Percentiles rank a stretch among this genome's conserved stretches.
phyloP scores from a whole-genome alignment of 2,113 vertebrate species.

The Sitta europaea region DNA sequence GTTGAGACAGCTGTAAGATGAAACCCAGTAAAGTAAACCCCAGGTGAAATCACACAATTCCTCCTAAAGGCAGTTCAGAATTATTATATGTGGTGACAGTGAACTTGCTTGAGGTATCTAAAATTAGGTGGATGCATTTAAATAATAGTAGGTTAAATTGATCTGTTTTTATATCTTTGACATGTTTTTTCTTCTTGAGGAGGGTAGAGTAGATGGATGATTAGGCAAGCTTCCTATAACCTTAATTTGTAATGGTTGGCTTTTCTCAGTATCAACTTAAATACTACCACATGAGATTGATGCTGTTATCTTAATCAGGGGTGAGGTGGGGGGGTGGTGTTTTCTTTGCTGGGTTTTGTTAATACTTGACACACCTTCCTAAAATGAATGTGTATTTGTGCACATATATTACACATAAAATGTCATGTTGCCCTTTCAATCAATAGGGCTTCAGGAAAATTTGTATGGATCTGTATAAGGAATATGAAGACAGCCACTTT shows the following conservation, averaged over 20 bases:
- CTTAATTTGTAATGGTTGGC: not conserved
- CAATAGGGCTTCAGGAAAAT: constrained; percentile 50
- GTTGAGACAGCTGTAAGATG: not conserved
- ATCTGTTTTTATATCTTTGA: not conserved
- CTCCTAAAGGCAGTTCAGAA: not conserved
- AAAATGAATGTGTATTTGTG: not conserved
- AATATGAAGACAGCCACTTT: constrained; percentile 55
- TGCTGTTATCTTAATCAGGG: not conserved
- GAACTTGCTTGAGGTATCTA: not conserved
- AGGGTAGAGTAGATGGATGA: not conserved
- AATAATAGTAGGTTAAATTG: too few species aligned
- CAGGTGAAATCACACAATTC: not conserved
- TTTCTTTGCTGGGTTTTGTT: not conserved
- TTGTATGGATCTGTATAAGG: constrained; percentile 39
- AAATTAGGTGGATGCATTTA: not conserved
- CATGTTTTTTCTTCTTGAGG: not conserved
- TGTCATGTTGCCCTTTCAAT: not conserved
- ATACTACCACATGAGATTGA: not conserved
- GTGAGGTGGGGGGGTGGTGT: fast-evolving
- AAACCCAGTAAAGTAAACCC: not conserved
- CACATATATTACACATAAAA: fast-evolving
- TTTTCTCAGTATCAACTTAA: not conserved
- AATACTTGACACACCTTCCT: not conserved
- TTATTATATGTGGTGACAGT: not conserved
- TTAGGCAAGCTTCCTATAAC: not conserved